phyloP scores from a whole-genome alignment of 2,888 invertebrate genomes.

The Microctonus brassicae region DNA sequence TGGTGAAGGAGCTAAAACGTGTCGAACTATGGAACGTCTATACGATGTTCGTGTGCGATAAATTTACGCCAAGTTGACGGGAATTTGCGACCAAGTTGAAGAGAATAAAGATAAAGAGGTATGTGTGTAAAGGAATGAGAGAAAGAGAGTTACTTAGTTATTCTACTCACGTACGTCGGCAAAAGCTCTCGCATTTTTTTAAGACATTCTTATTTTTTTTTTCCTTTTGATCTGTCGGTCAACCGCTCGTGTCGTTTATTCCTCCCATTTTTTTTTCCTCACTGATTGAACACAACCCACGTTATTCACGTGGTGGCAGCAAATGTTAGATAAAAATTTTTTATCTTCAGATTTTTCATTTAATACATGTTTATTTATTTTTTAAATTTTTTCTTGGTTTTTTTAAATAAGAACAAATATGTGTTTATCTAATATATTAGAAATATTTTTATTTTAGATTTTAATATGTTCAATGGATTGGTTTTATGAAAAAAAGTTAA shows the following conservation, averaged over 20 bases:
- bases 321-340: neutral
- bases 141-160: conserved; percentile 7
- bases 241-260: conserved; percentile 6
- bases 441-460: too few species aligned
- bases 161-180: conserved; percentile 31
- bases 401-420: too few species aligned
- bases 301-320: neutral
- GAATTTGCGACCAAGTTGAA: conserved; percentile 6
- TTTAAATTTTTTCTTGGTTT: too few species aligned
- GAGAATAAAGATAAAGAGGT: neutral
- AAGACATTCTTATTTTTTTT: neutral
- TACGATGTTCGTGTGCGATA: conserved; percentile 25
- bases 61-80: conserved; percentile 28
- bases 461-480: too few species aligned
- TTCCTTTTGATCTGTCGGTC: neutral
- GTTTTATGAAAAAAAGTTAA: too few species aligned
- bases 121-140: too few species aligned
- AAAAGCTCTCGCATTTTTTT: neutral
- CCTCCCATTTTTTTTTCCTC: neutral
- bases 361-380: too few species aligned
- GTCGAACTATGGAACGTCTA: conserved; percentile 28
- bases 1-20: conserved; percentile 4
- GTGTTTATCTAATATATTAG: too few species aligned
- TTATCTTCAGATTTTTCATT: neutral
- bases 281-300: neutral